These are phyloP conservation scores for Limnephilus auricula DNA, from an alignment of 2,888 invertebrate genomes.

Conservation along the genomic window DNA sequence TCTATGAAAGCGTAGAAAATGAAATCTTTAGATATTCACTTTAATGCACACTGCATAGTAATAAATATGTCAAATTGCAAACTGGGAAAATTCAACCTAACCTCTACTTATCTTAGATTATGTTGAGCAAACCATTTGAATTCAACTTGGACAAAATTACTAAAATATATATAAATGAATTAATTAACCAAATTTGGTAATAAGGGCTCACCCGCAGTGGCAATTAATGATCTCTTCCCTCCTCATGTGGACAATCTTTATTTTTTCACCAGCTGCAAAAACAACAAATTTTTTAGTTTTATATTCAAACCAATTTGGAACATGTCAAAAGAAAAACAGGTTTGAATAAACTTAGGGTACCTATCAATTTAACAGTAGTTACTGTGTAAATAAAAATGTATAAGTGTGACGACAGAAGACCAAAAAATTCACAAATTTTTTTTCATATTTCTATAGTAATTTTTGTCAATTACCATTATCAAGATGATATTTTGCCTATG, in stretches of 20 bases:
- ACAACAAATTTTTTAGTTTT: slow-evolving; percentile 66
- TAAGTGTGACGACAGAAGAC: neutral
- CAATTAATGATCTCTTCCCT: slow-evolving; percentile 95
- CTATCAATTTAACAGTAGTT: neutral
- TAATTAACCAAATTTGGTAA: neutral
- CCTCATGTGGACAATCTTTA: slow-evolving; percentile 88
- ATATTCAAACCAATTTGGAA: neutral
- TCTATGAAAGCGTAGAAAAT: too few relatives aligned
- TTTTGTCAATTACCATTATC: too few relatives aligned
- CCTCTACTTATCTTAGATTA: neutral
- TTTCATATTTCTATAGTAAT: neutral
- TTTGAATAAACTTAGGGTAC: neutral
- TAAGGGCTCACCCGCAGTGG: slow-evolving; percentile 82
- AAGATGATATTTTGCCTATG: too few relatives aligned
- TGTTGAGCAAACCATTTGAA: neutral
- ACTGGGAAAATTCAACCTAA: neutral
- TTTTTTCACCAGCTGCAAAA: slow-evolving; percentile 80
- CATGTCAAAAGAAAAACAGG: neutral
- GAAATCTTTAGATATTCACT: too few relatives aligned
- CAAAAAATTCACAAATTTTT: neutral
- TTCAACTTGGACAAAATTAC: neutral
- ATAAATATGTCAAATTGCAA: neutral
- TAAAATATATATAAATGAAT: neutral
- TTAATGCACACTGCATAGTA: too few relatives aligned
- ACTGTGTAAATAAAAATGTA: neutral